phyloP scores from a whole-genome alignment of 1,140 invertebrate genomes.

The Microplitis demolitor region DNA sequence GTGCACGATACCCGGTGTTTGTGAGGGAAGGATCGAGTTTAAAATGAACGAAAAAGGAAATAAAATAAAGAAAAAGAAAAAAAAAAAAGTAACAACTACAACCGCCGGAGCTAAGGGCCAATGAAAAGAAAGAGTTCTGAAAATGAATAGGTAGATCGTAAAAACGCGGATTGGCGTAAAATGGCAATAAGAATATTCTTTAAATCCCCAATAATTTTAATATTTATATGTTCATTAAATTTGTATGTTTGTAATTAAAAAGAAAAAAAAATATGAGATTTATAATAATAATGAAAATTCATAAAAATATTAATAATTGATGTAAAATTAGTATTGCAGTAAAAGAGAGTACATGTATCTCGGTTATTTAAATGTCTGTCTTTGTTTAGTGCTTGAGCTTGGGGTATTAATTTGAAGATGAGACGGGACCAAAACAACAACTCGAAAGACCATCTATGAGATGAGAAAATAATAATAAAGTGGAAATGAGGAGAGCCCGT shows the following conservation, averaged over 20 bases:
- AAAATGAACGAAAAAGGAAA: neutral
- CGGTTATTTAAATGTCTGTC: neutral
- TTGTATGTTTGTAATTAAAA: too few species aligned
- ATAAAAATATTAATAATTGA: neutral
- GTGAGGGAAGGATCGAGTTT: neutral
- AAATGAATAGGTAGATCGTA: too few species aligned
- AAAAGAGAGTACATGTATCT: neutral
- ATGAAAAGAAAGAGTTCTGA: too few species aligned
- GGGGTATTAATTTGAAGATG: constrained; percentile 21
- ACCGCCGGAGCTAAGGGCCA: too few species aligned
- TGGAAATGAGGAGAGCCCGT: constrained; percentile 60
- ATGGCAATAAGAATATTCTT: too few species aligned
- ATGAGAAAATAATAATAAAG: constrained; percentile 64
- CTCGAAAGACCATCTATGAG: constrained; percentile 49
- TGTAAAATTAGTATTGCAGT: neutral
- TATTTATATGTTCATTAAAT: too few species aligned
- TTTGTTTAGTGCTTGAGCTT: constrained; percentile 3
- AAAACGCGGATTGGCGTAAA: too few species aligned
- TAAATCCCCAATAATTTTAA: too few species aligned
- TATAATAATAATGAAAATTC: too few species aligned
- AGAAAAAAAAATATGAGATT: too few species aligned
- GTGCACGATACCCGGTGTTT: neutral
- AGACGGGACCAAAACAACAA: constrained; percentile 18
- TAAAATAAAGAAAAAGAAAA: neutral
- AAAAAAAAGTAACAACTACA: neutral